phyloP scores from a whole-genome alignment of 92 coral and sea anemone genomes.

The Ricordea florida region DNA sequence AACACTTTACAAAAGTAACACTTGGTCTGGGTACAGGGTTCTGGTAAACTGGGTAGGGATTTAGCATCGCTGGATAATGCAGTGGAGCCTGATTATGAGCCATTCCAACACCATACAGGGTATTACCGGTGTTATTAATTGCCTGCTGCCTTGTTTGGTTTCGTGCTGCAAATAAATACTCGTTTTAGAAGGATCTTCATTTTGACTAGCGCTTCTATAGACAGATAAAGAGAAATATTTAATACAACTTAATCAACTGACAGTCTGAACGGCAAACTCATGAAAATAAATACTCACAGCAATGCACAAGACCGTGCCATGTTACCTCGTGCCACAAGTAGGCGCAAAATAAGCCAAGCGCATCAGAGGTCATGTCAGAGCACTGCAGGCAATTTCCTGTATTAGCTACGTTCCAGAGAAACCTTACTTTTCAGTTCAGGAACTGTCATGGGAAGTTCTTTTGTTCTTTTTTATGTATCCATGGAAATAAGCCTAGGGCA shows the following conservation, averaged over 20 bases:
- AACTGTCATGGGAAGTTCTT: constrained; percentile 63
- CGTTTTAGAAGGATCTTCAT: constrained; percentile 25
- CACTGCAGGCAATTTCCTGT: constrained; percentile 37
- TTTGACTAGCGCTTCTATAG: constrained; percentile 32
- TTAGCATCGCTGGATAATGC: constrained; percentile 22
- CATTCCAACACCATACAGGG: constrained; percentile 24
- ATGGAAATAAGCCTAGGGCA: constrained; percentile 26
- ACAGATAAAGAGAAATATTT: constrained; percentile 9
- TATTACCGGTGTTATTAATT: constrained; percentile 22
- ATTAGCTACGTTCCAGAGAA: constrained; percentile 37
- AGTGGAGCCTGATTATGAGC: constrained; percentile 15
- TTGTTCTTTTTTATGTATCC: constrained; percentile 59
- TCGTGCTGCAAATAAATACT: constrained; percentile 32
- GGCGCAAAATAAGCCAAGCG: constrained; percentile 25
- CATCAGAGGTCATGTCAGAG: constrained; percentile 21
- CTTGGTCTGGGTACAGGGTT: constrained; percentile 13
- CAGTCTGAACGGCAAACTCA: constrained; percentile 24
- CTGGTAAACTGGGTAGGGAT: constrained; percentile 17
- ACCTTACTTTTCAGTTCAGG: constrained; percentile 27
- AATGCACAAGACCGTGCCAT: constrained; percentile 39
- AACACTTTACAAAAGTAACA: too few relatives aligned
- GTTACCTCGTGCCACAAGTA: constrained; percentile 18
- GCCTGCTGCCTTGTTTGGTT: constrained; percentile 36
- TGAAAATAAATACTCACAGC: constrained; percentile 37
- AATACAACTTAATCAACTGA: constrained; percentile 10